These are phyloP conservation scores for Zoanthus sansibaricus DNA, from an alignment of 92 coral and sea anemone genomes.

Conservation along the genomic window DNA sequence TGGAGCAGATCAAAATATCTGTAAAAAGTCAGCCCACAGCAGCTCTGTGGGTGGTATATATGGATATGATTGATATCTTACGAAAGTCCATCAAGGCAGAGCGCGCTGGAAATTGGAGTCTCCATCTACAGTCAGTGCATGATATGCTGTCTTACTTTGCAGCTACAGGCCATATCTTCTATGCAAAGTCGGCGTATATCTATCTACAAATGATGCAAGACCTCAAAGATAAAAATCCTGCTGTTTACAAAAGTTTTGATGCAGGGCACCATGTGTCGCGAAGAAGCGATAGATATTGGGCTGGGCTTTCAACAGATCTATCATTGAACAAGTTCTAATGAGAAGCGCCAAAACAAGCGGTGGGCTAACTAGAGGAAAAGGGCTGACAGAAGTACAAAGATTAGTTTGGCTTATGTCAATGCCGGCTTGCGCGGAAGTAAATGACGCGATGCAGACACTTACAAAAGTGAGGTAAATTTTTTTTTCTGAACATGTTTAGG, in stretches of 20 bases:
- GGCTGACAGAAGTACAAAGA: background rate
- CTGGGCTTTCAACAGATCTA: background rate
- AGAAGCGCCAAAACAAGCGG: background rate
- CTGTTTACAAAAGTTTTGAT: too few relatives aligned
- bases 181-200: constrained; percentile 27
- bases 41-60: constrained; percentile 54
- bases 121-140: constrained; percentile 56
- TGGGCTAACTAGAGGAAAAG: background rate
- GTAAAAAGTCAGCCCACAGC: constrained; percentile 49
- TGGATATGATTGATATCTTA: constrained; percentile 64
- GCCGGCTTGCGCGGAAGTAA: constrained; percentile 42
- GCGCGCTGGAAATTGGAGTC: constrained; percentile 61
- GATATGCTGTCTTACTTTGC: constrained; percentile 72
- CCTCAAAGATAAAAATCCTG: constrained; percentile 1
- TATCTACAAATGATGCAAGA: constrained; percentile 53
- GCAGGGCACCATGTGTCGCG: background rate
- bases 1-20: constrained; percentile 11
- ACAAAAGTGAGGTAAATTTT: constrained; percentile 14
- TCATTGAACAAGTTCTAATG: background rate
- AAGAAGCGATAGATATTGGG: background rate
- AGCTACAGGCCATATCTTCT: constrained; percentile 52
- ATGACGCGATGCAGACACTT: constrained; percentile 52
- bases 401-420: constrained; percentile 33
- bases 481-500: background rate
- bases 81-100: constrained; percentile 59